Evolutionary conservation across 2,888 invertebrate species (phyloP).

Genomic region (Pyrocoelia pectoralis): DNA sequence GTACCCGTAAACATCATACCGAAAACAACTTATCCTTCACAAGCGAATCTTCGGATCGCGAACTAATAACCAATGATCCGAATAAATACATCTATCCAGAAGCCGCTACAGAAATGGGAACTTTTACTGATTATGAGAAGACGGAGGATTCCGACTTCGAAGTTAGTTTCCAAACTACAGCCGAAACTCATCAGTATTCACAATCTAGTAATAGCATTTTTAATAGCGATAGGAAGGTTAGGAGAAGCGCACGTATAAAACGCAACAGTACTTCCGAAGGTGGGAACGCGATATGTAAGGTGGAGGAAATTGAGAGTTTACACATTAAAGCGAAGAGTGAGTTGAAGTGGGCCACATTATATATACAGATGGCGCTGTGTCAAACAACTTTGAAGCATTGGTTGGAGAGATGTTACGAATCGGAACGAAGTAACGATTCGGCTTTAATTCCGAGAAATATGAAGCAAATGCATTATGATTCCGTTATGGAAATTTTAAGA

Average conservation of each 20-base stretch:
- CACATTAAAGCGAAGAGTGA: slow-evolving; percentile 47
- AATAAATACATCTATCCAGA: slow-evolving; percentile 38
- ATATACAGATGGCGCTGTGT: slow-evolving; percentile 86
- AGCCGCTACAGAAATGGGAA: slow-evolving; percentile 29
- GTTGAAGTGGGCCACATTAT: slow-evolving; percentile 74
- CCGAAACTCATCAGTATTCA: slow-evolving; percentile 38
- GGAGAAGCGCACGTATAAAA: slow-evolving; percentile 40
- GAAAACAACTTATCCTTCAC: slow-evolving; percentile 15
- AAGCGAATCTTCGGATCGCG: slow-evolving; percentile 14
- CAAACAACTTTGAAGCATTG: slow-evolving; percentile 79
- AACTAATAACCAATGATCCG: slow-evolving; percentile 17
- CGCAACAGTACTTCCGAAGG: slow-evolving; percentile 55
- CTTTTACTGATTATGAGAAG: slow-evolving; percentile 16
- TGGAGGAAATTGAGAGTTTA: slow-evolving; percentile 49
- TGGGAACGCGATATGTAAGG: slow-evolving; percentile 50
- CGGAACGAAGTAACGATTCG: slow-evolving; percentile 38
- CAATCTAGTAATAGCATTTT: slow-evolving; percentile 25
- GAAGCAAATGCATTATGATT: slow-evolving; percentile 54
- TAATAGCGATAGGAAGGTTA: slow-evolving; percentile 14
- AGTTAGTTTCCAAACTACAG: slow-evolving; percentile 43
- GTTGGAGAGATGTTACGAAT: slow-evolving; percentile 70
- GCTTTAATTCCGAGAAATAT: slow-evolving; percentile 47
- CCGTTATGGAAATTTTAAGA: slow-evolving; percentile 69
- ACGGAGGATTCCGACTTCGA: slow-evolving; percentile 52
- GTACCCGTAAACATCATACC: slow-evolving; percentile 38